These are phyloP conservation scores for Elysia crispata DNA, from an alignment of 2,888 invertebrate genomes.

Conservation along the genomic window DNA sequence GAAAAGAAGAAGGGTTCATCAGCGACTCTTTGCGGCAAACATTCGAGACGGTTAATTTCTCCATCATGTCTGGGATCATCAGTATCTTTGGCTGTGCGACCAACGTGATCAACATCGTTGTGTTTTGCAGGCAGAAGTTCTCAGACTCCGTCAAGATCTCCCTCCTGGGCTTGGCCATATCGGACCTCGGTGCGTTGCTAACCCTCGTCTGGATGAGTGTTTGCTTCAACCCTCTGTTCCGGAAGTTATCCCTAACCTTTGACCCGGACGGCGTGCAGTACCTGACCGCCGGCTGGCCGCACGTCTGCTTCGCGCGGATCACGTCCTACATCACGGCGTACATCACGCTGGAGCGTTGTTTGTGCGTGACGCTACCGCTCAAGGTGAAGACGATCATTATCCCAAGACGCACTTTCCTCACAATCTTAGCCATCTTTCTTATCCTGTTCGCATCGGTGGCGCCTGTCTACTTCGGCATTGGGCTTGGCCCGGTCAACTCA, in stretches of 20 bases:
- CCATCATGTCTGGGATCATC: neutral
- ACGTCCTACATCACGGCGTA: neutral
- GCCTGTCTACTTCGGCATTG: neutral
- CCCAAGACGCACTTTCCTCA: neutral
- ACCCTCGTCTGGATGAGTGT: neutral
- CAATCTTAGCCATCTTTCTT: neutral
- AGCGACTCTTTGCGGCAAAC: neutral
- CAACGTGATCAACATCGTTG: slow-evolving; percentile 7
- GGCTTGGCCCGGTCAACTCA: neutral
- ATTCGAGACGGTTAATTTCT: neutral
- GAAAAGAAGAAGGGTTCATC: neutral
- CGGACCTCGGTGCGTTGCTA: neutral
- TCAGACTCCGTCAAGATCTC: neutral
- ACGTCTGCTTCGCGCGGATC: neutral
- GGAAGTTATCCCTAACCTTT: neutral
- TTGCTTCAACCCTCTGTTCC: neutral
- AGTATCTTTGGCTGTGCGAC: neutral
- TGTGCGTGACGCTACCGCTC: no score
- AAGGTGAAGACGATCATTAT: no score
- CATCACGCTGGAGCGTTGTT: neutral
- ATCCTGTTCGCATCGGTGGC: neutral
- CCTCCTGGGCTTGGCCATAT: slow-evolving; percentile 6
- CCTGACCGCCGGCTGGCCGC: slow-evolving; percentile 1
- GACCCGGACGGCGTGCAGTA: neutral
- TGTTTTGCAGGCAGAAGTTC: neutral